These are phyloP conservation scores for Heliconius hortense DNA, from an alignment of 2,888 invertebrate species.

Conservation along the genomic window DNA sequence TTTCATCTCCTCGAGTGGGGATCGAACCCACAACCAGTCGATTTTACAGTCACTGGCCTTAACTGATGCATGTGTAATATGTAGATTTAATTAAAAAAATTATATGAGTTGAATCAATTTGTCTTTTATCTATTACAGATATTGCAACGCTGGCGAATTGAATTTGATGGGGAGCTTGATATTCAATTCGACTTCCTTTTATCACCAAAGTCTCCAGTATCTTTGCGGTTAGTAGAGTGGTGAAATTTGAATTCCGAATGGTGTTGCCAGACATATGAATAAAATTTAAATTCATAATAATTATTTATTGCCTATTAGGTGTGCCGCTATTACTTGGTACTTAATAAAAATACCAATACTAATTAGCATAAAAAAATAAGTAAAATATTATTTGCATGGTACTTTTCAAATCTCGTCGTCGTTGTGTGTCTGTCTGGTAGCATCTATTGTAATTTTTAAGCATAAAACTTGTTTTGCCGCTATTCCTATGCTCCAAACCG, in stretches of 20 bases:
- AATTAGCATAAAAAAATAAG: background rate
- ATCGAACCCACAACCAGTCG: no score
- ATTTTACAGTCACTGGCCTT: no score
- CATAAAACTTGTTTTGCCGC: conserved; percentile 16
- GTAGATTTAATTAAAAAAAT: background rate
- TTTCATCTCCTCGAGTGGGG: no score
- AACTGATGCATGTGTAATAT: no score
- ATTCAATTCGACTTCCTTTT: conserved; percentile 91
- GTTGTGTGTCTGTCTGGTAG: background rate
- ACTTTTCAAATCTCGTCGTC: background rate
- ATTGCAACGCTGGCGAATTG: conserved; percentile 86
- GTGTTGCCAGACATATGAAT: conserved; percentile 13
- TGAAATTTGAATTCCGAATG: conserved; percentile 45
- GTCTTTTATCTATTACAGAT: conserved; percentile 72
- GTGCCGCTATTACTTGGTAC: background rate
- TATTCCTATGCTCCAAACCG: conserved; percentile 24
- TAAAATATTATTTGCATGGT: background rate
- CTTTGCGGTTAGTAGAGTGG: conserved; percentile 85
- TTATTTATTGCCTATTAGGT: background rate
- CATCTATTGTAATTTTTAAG: conserved; percentile 1
- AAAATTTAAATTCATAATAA: background rate
- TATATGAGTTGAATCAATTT: background rate
- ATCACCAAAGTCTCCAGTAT: conserved; percentile 88
- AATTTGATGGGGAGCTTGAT: conserved; percentile 85
- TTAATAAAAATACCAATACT: background rate